Conservation (phyloP, 2,797 vertebrate genomes). For the Mus spretus region DNA sequence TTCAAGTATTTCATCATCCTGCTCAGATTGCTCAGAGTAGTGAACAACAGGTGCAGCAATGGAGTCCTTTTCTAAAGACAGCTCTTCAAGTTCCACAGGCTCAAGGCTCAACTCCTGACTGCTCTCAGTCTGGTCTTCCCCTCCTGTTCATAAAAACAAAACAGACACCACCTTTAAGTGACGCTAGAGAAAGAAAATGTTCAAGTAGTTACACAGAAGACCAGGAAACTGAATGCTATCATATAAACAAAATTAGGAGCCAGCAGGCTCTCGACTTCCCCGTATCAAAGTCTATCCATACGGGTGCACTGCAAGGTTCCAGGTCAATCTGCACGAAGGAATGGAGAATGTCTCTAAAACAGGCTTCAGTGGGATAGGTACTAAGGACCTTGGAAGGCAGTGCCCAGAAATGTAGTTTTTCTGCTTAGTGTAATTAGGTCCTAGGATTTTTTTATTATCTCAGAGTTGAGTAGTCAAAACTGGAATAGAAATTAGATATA, state of each 20-base stretch:
- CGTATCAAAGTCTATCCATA: neutral
- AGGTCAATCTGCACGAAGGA: neutral
- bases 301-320: neutral
- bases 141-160: slow-evolving; percentile 75
- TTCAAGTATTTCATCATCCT: slow-evolving; percentile 30
- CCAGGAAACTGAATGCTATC: neutral
- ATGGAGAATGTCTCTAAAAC: neutral
- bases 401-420: slow-evolving; percentile 3
- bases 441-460: slow-evolving; percentile 43
- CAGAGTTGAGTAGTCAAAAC: neutral
- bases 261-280: slow-evolving; percentile 19
- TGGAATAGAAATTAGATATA: neutral
- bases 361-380: neutral
- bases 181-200: slow-evolving; percentile 1
- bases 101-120: slow-evolving; percentile 60
- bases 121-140: slow-evolving; percentile 50
- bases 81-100: slow-evolving; percentile 33
- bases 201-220: slow-evolving; percentile 32
- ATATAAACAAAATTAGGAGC: slow-evolving; percentile 24
- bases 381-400: neutral
- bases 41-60: slow-evolving; percentile 18
- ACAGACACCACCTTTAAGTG: slow-evolving; percentile 23
- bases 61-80: slow-evolving; percentile 56
- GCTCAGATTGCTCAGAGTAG: slow-evolving; percentile 60
- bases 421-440: neutral